These are phyloP conservation scores for Taxidea taxus DNA, from an alignment of 2,113 vertebrate species.

Conservation along the genomic window DNA sequence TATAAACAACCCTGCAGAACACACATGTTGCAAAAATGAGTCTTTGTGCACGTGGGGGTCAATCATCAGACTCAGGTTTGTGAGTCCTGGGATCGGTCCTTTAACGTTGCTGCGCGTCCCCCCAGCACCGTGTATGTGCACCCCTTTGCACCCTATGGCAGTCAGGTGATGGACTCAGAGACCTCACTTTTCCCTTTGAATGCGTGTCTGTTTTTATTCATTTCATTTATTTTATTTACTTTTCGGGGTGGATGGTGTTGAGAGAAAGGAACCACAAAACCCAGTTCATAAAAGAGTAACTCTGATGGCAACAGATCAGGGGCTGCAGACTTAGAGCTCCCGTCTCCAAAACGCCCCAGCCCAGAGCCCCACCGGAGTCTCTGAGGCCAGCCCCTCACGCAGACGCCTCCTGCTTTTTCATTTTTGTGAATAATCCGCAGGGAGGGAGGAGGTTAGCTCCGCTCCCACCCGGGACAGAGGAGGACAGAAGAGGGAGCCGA, in stretches of 20 bases:
- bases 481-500: not conserved
- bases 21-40: not conserved
- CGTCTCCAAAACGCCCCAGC: constrained; percentile 65
- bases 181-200: not conserved
- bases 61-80: too few species aligned
- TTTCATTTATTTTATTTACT: constrained; percentile 59
- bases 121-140: fast-evolving
- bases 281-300: constrained; percentile 81
- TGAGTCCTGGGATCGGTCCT: not conserved
- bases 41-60: not conserved
- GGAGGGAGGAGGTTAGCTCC: not conserved
- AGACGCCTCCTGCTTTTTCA: constrained; percentile 71
- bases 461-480: constrained; percentile 23
- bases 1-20: not conserved
- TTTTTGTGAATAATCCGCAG: constrained; percentile 63
- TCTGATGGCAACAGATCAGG: constrained; percentile 73
- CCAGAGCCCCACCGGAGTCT: constrained; percentile 76
- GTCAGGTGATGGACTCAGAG: fast-evolving
- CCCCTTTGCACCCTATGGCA: fast-evolving
- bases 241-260: constrained; percentile 13
- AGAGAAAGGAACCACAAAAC: constrained; percentile 83
- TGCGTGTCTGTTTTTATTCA: not conserved
- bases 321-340: constrained; percentile 72
- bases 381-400: constrained; percentile 68
- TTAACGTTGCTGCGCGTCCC: not conserved